These are phyloP conservation scores for Spongilla lacustris DNA, from an alignment of 37 sponge, comb jelly and placozoan genomes.

Conservation along the genomic window DNA sequence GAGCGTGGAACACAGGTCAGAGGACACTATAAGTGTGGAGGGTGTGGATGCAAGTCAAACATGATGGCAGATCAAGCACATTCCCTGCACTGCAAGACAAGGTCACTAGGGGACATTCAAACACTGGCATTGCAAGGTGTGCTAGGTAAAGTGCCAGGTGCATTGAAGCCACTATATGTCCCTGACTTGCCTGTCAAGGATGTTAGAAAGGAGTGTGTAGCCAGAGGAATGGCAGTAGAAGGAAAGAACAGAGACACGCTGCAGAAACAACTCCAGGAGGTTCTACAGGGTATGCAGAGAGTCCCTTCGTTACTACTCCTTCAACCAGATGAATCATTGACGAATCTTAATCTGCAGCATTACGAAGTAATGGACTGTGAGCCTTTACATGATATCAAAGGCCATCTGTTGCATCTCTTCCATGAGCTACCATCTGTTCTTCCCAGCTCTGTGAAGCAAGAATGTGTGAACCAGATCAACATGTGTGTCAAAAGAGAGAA, in stretches of 20 bases:
- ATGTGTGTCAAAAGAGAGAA: conserved; percentile 12
- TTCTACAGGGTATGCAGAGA: conserved; percentile 31
- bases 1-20: conserved; percentile 46
- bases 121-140: conserved; percentile 22
- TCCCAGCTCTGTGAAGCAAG: conserved; percentile 4
- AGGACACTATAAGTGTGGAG: conserved; percentile 48
- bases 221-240: neutral
- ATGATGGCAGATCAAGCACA: conserved; percentile 27
- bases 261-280: neutral
- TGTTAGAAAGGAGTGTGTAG: conserved; percentile 14
- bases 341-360: conserved; percentile 12
- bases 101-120: conserved; percentile 17
- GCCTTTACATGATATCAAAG: conserved; percentile 43
- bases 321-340: conserved; percentile 15
- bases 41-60: conserved; percentile 22
- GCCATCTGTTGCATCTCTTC: conserved; percentile 31
- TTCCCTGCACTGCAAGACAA: conserved; percentile 18
- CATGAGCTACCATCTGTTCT: conserved; percentile 23
- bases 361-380: conserved; percentile 47
- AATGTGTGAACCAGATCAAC: neutral
- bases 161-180: conserved; percentile 27
- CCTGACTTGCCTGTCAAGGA: conserved; percentile 1
- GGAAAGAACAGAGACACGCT: conserved; percentile 3
- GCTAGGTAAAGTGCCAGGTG: conserved; percentile 1
- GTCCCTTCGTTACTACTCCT: conserved; percentile 31